phyloP scores from a whole-genome alignment of 2,888 invertebrate species.

The Heliconius cydno region DNA sequence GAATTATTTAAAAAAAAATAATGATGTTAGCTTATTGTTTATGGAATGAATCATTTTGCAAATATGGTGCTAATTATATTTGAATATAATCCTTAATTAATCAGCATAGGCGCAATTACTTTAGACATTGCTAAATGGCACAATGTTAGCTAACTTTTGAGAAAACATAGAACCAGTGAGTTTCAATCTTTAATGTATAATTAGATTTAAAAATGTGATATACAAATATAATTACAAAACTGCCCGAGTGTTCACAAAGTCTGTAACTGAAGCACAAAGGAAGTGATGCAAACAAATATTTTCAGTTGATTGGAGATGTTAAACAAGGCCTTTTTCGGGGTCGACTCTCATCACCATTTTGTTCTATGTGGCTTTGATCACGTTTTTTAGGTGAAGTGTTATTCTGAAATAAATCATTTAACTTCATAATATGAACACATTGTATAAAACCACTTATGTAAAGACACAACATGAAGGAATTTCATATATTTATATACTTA shows the following conservation, averaged over 20 bases:
- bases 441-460: constrained; percentile 8
- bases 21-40: constrained; percentile 17
- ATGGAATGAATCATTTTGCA: constrained; percentile 34
- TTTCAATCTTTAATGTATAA: constrained; percentile 59
- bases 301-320: constrained; percentile 73
- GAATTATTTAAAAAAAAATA: constrained; percentile 7
- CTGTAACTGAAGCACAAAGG: constrained; percentile 70
- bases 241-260: constrained; percentile 68
- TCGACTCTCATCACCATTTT: constrained; percentile 82
- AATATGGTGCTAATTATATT: constrained; percentile 18
- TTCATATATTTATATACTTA: not conserved
- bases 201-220: constrained; percentile 61
- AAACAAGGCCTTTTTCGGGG: constrained; percentile 85
- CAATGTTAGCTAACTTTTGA: constrained; percentile 48
- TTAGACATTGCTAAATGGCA: constrained; percentile 20
- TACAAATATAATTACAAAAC: constrained; percentile 68
- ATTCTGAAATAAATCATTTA: constrained; percentile 59
- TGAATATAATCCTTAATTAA: not conserved
- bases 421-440: constrained; percentile 5
- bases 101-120: constrained; percentile 1
- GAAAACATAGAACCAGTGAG: constrained; percentile 58
- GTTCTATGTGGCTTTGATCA: constrained; percentile 80
- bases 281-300: constrained; percentile 50
- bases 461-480: not conserved
- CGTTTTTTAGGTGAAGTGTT: constrained; percentile 85